Conservation (phyloP, 2,797 vertebrate species). For the Hapalemur alaotrensis region DNA sequence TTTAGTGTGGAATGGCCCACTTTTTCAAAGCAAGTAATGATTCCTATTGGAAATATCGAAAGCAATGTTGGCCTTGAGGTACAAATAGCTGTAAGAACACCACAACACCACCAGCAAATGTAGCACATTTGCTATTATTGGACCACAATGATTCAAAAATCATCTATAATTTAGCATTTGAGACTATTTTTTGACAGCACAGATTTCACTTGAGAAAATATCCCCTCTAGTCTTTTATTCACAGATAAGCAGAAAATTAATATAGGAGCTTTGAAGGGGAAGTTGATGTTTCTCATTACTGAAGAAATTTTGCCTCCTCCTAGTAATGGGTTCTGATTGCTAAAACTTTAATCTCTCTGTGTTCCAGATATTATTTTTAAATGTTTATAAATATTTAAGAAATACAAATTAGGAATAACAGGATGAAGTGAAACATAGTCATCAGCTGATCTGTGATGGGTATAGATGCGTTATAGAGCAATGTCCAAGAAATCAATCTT, state of each 20-base stretch:
- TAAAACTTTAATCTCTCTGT: neutral
- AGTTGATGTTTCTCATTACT: neutral
- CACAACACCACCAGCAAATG: neutral
- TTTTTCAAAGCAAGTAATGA: neutral
- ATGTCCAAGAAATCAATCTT: neutral
- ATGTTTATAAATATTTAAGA: neutral
- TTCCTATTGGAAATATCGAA: neutral
- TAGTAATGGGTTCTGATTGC: neutral
- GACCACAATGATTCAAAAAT: neutral
- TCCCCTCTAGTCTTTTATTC: neutral
- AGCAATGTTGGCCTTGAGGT: neutral
- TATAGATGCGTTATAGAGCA: neutral
- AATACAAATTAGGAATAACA: neutral
- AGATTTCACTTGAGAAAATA: neutral
- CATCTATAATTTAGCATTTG: neutral
- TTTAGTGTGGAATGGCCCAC: neutral
- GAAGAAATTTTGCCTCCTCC: neutral
- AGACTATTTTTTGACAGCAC: neutral
- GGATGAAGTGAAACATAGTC: neutral
- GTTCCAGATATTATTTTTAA: neutral
- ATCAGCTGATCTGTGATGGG: neutral
- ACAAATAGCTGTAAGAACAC: neutral
- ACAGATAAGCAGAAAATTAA: neutral
- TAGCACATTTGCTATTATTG: neutral
- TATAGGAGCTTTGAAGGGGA: neutral